Evolutionary conservation across 2,113 vertebrate species (phyloP).

Genomic region (Tenrec ecaudatus): DNA sequence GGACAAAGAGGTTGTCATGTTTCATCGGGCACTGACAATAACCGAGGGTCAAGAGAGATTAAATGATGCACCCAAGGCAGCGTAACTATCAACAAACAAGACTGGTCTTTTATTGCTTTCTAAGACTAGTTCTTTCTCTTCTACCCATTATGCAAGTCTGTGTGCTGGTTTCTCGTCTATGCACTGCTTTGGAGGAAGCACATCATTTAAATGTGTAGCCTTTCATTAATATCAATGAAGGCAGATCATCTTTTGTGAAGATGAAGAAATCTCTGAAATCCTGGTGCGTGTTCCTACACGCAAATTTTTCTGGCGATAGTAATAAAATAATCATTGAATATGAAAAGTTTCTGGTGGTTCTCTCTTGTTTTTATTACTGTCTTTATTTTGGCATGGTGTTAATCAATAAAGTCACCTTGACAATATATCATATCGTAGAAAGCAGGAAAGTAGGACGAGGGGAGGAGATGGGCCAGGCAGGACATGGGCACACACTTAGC

Average conservation of each 20-base stretch:
- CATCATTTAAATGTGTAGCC: slow-evolving; percentile 33
- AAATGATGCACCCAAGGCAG: too few relatives aligned
- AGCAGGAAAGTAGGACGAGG: neutral
- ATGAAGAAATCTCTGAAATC: slow-evolving; percentile 57
- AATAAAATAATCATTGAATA: slow-evolving; percentile 60
- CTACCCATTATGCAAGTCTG: neutral
- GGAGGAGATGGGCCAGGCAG: neutral
- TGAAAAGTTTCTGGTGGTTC: neutral
- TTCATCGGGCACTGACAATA: slow-evolving; percentile 5
- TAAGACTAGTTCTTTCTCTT: neutral
- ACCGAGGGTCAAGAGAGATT: neutral
- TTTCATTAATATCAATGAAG: slow-evolving; percentile 48
- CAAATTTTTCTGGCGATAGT: slow-evolving; percentile 8
- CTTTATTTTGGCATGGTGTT: slow-evolving; percentile 53
- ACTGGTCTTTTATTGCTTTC: neutral
- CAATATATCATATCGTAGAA: neutral
- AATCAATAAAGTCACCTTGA: slow-evolving; percentile 40
- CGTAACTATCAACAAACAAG: neutral
- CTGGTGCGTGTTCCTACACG: neutral
- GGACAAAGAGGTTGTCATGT: neutral
- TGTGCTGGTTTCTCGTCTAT: neutral
- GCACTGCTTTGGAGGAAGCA: neutral
- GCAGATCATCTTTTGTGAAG: slow-evolving; percentile 15
- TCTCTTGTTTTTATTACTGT: neutral
- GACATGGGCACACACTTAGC: neutral